Evolutionary conservation across 2,888 invertebrate species (phyloP).

Genomic region (Heliconius cydno): DNA sequence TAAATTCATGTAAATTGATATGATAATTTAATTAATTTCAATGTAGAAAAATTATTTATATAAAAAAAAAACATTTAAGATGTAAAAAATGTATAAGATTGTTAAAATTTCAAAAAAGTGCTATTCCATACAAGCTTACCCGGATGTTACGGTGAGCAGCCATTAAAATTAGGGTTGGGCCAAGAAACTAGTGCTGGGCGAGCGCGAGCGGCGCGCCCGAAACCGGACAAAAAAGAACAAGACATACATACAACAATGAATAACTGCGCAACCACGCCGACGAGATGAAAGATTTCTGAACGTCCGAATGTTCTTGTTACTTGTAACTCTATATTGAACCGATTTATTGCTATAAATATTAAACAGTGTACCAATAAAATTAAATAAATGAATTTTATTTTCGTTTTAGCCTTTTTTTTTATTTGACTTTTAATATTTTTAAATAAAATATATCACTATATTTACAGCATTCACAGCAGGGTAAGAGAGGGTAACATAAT

Average conservation of each 20-base stretch:
- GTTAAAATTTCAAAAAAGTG: not conserved
- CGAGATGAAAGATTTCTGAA: constrained; percentile 80
- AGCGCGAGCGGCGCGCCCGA: constrained; percentile 70
- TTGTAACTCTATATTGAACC: constrained; percentile 75
- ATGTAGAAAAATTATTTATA: not conserved
- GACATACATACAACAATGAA: constrained; percentile 69
- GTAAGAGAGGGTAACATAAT: too few relatives aligned
- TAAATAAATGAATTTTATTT: constrained; percentile 29
- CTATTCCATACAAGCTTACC: constrained; percentile 71
- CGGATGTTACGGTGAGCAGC: constrained; percentile 80
- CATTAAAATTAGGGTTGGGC: constrained; percentile 84
- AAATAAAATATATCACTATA: too few relatives aligned
- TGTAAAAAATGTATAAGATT: not conserved
- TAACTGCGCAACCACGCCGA: constrained; percentile 73
- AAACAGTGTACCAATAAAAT: constrained; percentile 31
- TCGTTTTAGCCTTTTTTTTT: not conserved
- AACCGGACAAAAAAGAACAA: constrained; percentile 64
- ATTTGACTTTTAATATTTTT: not conserved
- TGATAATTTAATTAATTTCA: not conserved
- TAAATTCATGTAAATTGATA: not conserved
- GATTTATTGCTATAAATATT: constrained; percentile 53
- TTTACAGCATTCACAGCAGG: too few relatives aligned
- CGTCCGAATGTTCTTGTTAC: constrained; percentile 74
- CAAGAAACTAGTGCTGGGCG: constrained; percentile 78
- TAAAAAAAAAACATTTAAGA: not conserved